Conservation (phyloP, 1,140 invertebrate genomes). For the Hylaeus anthracinus region DNA sequence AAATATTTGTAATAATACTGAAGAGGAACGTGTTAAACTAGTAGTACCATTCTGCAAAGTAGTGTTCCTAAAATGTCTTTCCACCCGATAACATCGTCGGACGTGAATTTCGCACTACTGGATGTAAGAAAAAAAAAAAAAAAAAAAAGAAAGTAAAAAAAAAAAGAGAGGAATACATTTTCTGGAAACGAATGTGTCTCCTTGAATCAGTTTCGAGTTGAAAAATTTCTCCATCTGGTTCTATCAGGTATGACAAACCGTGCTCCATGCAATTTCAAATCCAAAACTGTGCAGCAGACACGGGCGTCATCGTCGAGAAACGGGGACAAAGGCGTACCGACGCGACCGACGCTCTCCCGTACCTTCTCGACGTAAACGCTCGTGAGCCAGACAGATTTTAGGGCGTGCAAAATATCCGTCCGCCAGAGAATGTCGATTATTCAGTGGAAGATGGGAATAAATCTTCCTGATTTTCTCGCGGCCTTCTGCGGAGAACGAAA, state of each 20-base stretch:
- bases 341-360: not conserved
- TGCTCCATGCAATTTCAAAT: not conserved
- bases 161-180: not conserved
- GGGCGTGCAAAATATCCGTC: not conserved
- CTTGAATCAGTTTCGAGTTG: not conserved
- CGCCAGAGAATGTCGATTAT: constrained; percentile 12
- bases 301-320: constrained; percentile 24
- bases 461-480: not conserved
- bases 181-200: not conserved
- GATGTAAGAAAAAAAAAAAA: no score
- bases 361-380: not conserved
- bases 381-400: constrained; percentile 6
- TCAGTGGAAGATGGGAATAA: not conserved
- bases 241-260: not conserved
- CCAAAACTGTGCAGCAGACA: constrained; percentile 2
- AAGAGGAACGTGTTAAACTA: no score
- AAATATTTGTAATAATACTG: no score
- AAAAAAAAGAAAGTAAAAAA: not conserved
- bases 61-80: not conserved
- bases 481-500: no score
- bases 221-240: not conserved
- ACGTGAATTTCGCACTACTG: no score
- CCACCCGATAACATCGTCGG: not conserved
- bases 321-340: constrained; percentile 21
- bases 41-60: no score